phyloP scores from a whole-genome alignment of 2,888 invertebrate species.

The Acleris sparsana region DNA sequence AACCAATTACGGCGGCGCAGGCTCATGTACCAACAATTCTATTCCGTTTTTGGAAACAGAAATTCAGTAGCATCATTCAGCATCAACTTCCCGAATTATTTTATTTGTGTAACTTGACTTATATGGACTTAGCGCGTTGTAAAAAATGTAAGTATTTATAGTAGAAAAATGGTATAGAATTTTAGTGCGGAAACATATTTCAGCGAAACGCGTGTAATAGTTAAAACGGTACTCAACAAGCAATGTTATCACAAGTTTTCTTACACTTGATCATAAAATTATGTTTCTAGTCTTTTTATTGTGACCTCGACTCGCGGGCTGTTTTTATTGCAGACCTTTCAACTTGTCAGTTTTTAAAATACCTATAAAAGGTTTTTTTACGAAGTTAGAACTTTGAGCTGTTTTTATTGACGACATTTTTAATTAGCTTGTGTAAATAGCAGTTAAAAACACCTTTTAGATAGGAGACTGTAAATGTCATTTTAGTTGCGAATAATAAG shows the following conservation, averaged over 20 bases:
- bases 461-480: no score
- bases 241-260: slow-evolving; percentile 25
- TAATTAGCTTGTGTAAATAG: slow-evolving; percentile 14
- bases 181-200: slow-evolving; percentile 24
- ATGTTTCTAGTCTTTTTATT: slow-evolving; percentile 30
- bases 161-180: background rate
- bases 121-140: no score
- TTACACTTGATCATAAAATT: slow-evolving; percentile 20
- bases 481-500: no score
- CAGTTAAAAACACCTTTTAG: slow-evolving; percentile 1
- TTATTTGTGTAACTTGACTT: no score
- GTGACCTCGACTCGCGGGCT: slow-evolving; percentile 13
- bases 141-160: no score
- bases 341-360: slow-evolving; percentile 32
- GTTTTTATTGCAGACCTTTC: slow-evolving; percentile 22
- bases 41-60: no score
- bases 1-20: no score
- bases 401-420: slow-evolving; percentile 12
- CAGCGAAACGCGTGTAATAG: slow-evolving; percentile 10
- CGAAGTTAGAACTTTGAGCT: slow-evolving; percentile 17
- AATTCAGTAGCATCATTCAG: no score
- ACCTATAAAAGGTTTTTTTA: slow-evolving; percentile 21
- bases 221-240: slow-evolving; percentile 17
- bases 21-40: no score
- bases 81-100: no score